Evolutionary conservation across 2,113 vertebrate species (phyloP), one percentile per base, ranked within the genome.

Genomic region (Anguilla japonica): DNA sequence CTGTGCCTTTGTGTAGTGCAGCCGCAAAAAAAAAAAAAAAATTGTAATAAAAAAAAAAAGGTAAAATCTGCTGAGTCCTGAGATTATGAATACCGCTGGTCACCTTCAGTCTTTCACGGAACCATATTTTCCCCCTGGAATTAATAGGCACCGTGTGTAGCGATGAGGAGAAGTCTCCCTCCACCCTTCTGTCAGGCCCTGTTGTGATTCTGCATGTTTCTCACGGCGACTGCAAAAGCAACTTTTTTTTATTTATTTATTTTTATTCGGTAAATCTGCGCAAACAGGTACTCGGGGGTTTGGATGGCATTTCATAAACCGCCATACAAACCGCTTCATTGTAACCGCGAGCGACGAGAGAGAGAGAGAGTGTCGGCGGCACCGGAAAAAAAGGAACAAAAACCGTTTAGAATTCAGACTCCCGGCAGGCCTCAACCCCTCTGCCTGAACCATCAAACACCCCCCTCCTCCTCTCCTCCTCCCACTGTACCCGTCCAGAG

Each of bases 1-100:
- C 22, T 34, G 11, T 13, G 71, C 71, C 71, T 75, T 75, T 81
- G 79, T 41, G 79, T 81, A 39, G 40, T 43, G 79, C 15, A 11
- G 22, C 40, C 5, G 20, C 16, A 81, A 81, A 53, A 43, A 13
- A 14, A 26, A 18, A 78, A 84, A 83, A 88, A 86, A 89, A 91
- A 43, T 43, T 43, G 2, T 43, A 3, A 3, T 43, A 3, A 3
- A 43, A 18, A 78, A 84, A 83, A 88, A 87, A 90, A 91, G 91
- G 92, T 90, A 86, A 91, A 87, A 94, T 93, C 82, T 93, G 91
- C 93, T 93, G 92, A 95, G 90, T 86, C 83, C 79, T 88, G 84
- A 67, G 63, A 91, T 93, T 92, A 89, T 90, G 89, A 89, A 87
- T 87, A 89, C 88, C 67, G 83, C 53, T 29, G 84, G 82, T 88